Conservation (phyloP, 2,797 vertebrate species). For the Tokudaia tokunoshimensis region DNA sequence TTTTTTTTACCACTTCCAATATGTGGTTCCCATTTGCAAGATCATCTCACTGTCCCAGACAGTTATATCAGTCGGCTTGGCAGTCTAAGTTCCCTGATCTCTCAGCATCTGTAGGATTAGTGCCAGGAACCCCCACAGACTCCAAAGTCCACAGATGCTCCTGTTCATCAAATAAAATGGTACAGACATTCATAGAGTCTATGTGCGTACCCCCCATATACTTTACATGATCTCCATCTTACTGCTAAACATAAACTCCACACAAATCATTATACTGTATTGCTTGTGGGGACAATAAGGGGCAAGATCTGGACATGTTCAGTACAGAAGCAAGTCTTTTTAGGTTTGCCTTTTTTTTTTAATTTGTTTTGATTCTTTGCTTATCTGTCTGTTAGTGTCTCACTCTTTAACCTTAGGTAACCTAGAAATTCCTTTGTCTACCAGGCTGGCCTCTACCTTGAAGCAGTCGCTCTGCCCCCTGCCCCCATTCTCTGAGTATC, state of each 20-base stretch:
- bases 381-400: background rate
- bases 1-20: background rate
- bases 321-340: background rate
- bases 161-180: background rate
- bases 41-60: background rate
- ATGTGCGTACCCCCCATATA: background rate
- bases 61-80: background rate
- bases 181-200: background rate
- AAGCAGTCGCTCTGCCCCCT: background rate
- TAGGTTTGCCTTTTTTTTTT: background rate
- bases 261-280: background rate
- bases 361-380: background rate
- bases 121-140: background rate
- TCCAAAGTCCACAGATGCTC: background rate
- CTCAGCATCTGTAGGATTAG: background rate
- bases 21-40: background rate
- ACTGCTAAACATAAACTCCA: background rate
- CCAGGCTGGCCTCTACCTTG: background rate
- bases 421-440: background rate
- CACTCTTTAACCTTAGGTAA: background rate
- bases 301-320: background rate
- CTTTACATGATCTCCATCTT: background rate
- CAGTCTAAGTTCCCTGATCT: background rate
- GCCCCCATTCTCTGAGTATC: background rate
- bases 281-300: too few relatives aligned